Evolutionary conservation across 2,888 invertebrate genomes (phyloP).

Genomic region (Eupithecia insigniata): DNA sequence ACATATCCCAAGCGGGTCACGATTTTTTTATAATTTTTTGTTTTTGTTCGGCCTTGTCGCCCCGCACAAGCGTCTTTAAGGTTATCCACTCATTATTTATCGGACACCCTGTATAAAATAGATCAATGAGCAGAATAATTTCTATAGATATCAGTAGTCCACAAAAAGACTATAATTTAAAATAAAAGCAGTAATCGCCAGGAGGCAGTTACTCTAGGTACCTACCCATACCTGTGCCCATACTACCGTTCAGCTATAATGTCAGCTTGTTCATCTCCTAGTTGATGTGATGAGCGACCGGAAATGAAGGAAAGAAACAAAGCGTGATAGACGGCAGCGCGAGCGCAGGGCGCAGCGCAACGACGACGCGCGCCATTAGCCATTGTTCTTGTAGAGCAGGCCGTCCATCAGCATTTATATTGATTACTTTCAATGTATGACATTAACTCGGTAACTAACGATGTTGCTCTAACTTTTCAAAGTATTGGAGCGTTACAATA

Average conservation of each 20-base stretch:
- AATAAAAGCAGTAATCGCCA: too few relatives aligned
- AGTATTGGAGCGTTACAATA: not conserved
- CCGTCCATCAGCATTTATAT: not conserved
- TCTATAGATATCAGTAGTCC: too few relatives aligned
- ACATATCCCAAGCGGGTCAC: too few relatives aligned
- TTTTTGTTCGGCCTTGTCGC: too few relatives aligned
- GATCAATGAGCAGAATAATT: too few relatives aligned
- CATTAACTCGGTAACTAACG: not conserved
- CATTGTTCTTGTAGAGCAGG: not conserved
- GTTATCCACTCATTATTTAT: too few relatives aligned
- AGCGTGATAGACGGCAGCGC: not conserved
- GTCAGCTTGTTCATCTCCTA: not conserved
- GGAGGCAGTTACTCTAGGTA: too few relatives aligned
- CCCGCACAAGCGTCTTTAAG: too few relatives aligned
- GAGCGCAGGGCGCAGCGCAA: not conserved
- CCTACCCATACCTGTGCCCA: too few relatives aligned
- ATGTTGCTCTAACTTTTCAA: not conserved
- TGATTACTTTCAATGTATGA: not conserved
- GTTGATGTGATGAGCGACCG: constrained; percentile 31
- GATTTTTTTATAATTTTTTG: too few relatives aligned
- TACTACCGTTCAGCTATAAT: not conserved
- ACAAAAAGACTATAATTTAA: too few relatives aligned
- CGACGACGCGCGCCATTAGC: not conserved
- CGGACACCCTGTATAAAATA: too few relatives aligned
- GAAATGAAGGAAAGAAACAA: constrained; percentile 47